Conservation (phyloP, 2,113 vertebrate species). For the Heterocephalus glaber region DNA sequence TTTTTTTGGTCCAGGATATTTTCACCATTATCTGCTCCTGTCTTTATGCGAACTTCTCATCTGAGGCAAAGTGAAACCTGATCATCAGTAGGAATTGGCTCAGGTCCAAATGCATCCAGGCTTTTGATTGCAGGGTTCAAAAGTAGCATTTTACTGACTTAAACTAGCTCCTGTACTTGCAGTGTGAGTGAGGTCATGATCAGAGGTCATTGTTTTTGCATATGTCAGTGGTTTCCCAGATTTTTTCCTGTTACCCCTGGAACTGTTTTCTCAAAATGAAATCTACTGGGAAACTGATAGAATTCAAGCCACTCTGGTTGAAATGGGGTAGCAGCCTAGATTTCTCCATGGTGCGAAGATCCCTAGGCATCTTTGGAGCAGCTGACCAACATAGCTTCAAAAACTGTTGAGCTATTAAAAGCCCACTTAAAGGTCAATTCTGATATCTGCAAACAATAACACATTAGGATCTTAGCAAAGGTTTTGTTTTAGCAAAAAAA, state of each 20-base stretch:
- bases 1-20: not conserved
- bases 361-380: not conserved
- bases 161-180: not conserved
- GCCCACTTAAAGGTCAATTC: not conserved
- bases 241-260: not conserved
- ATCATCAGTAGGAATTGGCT: not conserved
- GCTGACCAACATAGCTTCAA: not conserved
- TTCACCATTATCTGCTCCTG: not conserved
- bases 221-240: not conserved
- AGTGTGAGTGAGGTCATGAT: not conserved
- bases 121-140: not conserved
- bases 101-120: not conserved
- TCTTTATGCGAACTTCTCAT: not conserved
- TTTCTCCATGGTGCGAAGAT: not conserved
- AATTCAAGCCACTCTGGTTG: not conserved
- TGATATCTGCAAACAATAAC: conserved; percentile 9
- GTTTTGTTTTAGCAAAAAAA: not conserved
- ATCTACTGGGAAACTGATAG: not conserved
- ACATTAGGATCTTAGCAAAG: not conserved
- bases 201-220: not conserved
- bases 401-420: not conserved
- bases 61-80: not conserved
- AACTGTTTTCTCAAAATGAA: not conserved
- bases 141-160: not conserved
- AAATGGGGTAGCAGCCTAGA: not conserved